A percentile compares a stretch with the other conserved stretches of the same genome.
Conservation (phyloP, 2,113 vertebrate genomes). For the Zosterops pallidus region DNA sequence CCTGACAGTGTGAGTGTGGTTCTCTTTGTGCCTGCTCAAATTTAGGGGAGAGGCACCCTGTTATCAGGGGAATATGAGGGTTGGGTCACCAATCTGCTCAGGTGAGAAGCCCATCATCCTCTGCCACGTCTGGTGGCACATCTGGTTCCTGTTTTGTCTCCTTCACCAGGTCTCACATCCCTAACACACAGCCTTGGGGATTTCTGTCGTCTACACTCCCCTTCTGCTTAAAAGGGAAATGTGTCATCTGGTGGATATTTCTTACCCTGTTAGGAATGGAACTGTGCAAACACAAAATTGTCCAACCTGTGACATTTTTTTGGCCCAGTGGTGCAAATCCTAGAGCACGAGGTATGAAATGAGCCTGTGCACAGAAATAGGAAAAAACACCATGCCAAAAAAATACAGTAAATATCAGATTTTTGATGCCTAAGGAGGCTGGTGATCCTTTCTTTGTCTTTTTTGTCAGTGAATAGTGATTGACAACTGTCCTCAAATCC, state of each 20-base stretch:
- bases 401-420: background rate
- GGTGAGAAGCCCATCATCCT: background rate
- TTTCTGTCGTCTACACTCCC: background rate
- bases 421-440: background rate
- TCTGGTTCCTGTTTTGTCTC: background rate
- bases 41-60: background rate
- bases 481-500: background rate
- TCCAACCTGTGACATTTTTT: background rate
- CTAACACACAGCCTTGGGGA: background rate
- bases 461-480: background rate
- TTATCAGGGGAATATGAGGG: background rate
- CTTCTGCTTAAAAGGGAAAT: background rate
- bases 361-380: background rate
- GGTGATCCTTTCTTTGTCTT: background rate
- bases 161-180: background rate
- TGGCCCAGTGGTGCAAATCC: background rate
- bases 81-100: background rate
- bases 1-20: no score
- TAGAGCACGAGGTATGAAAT: background rate
- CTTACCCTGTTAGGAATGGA: background rate
- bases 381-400: background rate
- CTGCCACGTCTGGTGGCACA: background rate
- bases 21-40: no score
- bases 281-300: background rate
- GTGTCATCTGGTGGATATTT: background rate